Conservation (phyloP, 2,113 vertebrate species). For the Laticauda colubrina region DNA sequence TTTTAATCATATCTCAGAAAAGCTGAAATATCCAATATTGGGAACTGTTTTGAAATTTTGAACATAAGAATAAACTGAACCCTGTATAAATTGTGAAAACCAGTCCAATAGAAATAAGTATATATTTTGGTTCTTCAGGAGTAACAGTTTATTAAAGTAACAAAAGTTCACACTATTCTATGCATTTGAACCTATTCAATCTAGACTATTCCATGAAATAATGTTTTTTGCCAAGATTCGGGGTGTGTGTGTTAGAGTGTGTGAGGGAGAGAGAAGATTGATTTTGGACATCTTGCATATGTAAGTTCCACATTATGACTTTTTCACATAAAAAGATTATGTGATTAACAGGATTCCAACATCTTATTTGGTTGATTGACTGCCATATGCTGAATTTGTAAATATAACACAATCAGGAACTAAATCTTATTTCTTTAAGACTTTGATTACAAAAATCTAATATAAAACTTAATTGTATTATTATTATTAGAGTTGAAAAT, state of each 20-base stretch:
- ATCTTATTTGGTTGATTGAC: neutral
- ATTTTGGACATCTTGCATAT: neutral
- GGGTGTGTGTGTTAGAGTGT: too few species aligned
- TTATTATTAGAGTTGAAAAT: neutral
- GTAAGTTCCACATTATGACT: neutral
- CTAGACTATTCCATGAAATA: neutral
- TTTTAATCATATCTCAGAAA: neutral
- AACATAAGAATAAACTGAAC: neutral
- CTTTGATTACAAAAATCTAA: neutral
- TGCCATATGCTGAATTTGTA: neutral
- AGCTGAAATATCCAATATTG: neutral
- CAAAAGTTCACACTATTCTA: neutral
- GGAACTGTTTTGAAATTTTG: neutral
- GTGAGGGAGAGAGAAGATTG: too few species aligned
- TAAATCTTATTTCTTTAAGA: neutral
- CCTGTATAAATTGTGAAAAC: neutral
- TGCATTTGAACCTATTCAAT: neutral
- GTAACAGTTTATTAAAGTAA: neutral
- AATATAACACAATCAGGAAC: neutral
- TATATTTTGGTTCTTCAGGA: neutral
- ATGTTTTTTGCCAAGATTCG: too few species aligned
- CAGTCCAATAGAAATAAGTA: neutral
- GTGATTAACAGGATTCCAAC: neutral
- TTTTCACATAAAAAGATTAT: neutral
- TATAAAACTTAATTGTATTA: neutral